Evolutionary conservation across 2,888 invertebrate species (phyloP).

Genomic region (Cryptus viduatorius): DNA sequence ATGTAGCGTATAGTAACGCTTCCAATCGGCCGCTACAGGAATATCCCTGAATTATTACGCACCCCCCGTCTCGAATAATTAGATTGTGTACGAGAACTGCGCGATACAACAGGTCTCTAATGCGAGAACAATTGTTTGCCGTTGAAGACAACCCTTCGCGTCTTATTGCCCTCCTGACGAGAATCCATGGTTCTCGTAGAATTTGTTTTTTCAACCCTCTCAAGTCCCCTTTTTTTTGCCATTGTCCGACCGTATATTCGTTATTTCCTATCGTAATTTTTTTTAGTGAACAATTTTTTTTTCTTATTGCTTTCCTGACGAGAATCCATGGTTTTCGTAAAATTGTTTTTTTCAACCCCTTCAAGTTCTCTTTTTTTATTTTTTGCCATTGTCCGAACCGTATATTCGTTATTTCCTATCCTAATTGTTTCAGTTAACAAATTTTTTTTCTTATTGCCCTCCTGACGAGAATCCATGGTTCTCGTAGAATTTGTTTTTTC

Average conservation of each 20-base stretch:
- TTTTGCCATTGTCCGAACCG: conserved; percentile 42
- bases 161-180: neutral
- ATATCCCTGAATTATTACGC: conserved; percentile 6
- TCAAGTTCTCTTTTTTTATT: conserved; percentile 16
- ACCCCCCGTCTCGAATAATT: conserved; percentile 37
- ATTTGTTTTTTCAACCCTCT: neutral
- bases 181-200: conserved; percentile 27
- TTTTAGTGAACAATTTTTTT: too few relatives aligned
- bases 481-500: conserved; percentile 20
- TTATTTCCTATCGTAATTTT: conserved; percentile 14
- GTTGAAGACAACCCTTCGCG: conserved; percentile 19
- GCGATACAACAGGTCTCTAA: conserved; percentile 36
- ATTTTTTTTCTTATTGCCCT: neutral
- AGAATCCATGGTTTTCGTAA: too few relatives aligned
- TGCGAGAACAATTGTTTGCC: conserved; percentile 64
- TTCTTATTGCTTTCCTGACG: too few relatives aligned
- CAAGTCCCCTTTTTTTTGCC: conserved; percentile 29
- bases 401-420: conserved; percentile 12
- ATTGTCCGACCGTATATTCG: conserved; percentile 38
- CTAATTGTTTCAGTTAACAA: neutral
- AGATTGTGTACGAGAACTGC: conserved; percentile 38
- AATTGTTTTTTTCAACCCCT: conserved; percentile 4
- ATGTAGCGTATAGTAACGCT: neutral
- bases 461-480: conserved; percentile 23
- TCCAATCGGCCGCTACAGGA: neutral